These are phyloP conservation scores for Brachionus paranguensis DNA, from an alignment of 1,140 invertebrate species.

Conservation along the genomic window DNA sequence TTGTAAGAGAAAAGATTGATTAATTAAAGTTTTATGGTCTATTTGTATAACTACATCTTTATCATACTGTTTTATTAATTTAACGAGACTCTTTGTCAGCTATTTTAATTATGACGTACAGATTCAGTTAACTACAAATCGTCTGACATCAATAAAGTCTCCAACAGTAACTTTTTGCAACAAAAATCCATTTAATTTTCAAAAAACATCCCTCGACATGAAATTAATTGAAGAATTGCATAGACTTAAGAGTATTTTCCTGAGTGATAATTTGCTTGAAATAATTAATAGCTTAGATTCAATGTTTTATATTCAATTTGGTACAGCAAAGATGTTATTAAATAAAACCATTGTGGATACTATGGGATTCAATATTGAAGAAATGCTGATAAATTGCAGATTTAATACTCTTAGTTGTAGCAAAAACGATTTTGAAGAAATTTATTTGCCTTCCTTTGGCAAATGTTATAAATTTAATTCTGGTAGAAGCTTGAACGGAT, in stretches of 20 bases:
- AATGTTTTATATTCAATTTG: not conserved
- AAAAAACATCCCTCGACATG: not conserved
- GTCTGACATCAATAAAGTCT: slow-evolving; percentile 44
- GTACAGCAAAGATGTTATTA: not conserved
- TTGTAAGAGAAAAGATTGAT: not conserved
- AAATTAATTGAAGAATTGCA: not conserved
- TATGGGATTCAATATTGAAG: not conserved
- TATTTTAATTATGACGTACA: not conserved
- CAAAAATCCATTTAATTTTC: slow-evolving; percentile 47
- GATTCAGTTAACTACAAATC: not conserved
- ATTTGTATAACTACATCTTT: not conserved
- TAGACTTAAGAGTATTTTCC: not conserved
- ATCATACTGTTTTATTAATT: not conserved
- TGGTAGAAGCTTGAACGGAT: not conserved
- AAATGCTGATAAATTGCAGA: not conserved
- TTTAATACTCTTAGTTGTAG: not conserved
- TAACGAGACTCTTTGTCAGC: not conserved
- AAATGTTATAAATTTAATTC: slow-evolving; percentile 15
- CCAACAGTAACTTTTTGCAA: slow-evolving; percentile 55
- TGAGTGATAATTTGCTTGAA: not conserved
- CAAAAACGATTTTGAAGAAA: not conserved
- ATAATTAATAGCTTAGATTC: no score
- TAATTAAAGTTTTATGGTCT: not conserved
- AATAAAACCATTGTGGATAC: not conserved
- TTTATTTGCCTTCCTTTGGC: not conserved